These are phyloP conservation scores for Glossophaga mutica DNA, from an alignment of 2,797 vertebrate genomes.

Conservation along the genomic window DNA sequence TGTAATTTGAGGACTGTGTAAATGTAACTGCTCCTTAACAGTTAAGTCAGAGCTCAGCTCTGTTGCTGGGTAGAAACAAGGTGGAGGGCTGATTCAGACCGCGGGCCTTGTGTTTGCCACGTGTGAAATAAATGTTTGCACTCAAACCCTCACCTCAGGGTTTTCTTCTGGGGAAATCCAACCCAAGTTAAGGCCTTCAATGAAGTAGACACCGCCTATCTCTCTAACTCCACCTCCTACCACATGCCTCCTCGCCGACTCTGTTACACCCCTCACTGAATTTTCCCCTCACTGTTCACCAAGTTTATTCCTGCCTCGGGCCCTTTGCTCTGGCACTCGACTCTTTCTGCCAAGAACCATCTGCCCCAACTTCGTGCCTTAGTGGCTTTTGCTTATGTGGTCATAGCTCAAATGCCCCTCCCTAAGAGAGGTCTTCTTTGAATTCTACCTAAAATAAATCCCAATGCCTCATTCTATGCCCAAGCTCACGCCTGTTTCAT, in stretches of 20 bases:
- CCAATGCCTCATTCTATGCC: background rate
- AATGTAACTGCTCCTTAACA: no score
- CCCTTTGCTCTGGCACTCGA: background rate
- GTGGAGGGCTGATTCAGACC: no score
- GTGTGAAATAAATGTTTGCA: background rate
- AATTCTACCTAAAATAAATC: background rate
- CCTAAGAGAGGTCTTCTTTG: background rate
- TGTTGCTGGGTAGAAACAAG: no score
- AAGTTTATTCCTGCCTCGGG: no score
- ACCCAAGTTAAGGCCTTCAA: background rate
- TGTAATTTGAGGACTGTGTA: no score
- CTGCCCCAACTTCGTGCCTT: background rate
- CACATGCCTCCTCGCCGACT: background rate
- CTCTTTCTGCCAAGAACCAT: background rate
- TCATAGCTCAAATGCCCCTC: background rate
- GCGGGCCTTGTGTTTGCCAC: no score
- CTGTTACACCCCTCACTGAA: background rate
- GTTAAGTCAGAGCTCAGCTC: no score
- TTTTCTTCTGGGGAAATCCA: background rate
- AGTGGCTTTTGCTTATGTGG: background rate
- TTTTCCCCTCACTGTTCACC: background rate
- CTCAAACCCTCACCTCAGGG: background rate
- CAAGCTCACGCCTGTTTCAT: background rate
- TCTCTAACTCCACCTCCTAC: background rate
- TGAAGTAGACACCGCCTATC: background rate